A percentile compares a stretch with the other conserved stretches of the same genome.
These are phyloP conservation scores for Melopsittacus undulatus DNA, from an alignment of 2,797 vertebrate genomes.

Conservation along the genomic window DNA sequence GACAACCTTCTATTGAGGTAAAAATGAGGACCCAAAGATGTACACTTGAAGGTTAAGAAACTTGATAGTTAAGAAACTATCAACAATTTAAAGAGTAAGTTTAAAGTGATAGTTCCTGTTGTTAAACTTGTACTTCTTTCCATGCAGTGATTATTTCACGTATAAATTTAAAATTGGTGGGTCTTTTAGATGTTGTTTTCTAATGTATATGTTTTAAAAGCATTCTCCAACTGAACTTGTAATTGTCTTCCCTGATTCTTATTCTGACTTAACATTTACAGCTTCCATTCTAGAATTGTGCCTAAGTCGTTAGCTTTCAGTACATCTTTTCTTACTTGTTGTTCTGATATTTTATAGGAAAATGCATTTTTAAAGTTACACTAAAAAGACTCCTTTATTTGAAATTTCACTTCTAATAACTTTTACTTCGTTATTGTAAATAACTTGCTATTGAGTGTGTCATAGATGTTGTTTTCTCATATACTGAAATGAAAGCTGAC, in stretches of 20 bases:
- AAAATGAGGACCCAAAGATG: neutral
- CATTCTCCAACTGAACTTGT: neutral
- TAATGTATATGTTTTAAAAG: neutral
- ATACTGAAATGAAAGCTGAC: neutral
- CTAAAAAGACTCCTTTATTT: neutral
- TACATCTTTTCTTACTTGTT: neutral
- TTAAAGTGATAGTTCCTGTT: neutral
- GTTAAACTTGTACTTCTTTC: neutral
- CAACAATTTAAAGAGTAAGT: neutral
- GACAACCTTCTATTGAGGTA: neutral
- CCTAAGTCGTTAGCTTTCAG: neutral
- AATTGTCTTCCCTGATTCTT: neutral
- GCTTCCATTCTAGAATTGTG: neutral
- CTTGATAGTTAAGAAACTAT: neutral
- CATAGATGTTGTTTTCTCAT: neutral
- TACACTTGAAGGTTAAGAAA: neutral
- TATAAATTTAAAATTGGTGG: neutral
- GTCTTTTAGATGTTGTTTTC: neutral
- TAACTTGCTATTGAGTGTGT: neutral
- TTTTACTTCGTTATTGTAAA: neutral
- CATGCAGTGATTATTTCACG: neutral
- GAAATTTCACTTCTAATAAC: neutral
- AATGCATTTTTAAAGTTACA: neutral
- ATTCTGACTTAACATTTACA: neutral
- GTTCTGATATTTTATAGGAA: neutral